Base-by-base conservation (phyloP, 2,888 invertebrate genomes). In the Meiosimyza platycephala region DNA sequence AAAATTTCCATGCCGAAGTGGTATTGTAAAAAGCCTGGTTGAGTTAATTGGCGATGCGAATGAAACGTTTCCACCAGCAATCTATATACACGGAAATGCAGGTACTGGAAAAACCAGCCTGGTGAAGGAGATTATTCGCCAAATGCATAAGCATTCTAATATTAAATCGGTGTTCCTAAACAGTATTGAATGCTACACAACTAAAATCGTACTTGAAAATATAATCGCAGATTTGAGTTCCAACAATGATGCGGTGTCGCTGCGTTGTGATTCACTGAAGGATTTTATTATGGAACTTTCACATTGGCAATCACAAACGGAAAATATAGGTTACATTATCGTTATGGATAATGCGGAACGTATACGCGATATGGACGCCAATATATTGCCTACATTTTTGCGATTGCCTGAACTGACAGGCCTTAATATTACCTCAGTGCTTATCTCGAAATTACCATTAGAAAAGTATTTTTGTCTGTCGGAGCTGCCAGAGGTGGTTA, bases 71-170 rank as follows among this genome's bases (percentile, higher is more conserved):
- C 92, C 93, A 22, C 88, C 91, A 78, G 90, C 91, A 77, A 87
- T 96, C 80, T 95, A 94, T 88, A 80, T 95, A 70, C 93, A 92
- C 84, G 96, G 96, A n/a, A 93, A 93, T 84, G 91, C 94, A 78
- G 93, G 94, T 12, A 94, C 94, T 28, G 96, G 96, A 47, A 97
- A 97, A 89, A 91, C 93, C n/a, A 85, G 92, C 18, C 90, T 95
- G 72, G 84, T 93, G 6, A 89, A 89, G 69, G 88, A 90, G 12
- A 86, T 94, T 13, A 85, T 96, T 5, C 82, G 88, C 54, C 83
- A 89, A 67, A 90, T 93, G 12, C 85, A 94, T n/a, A 82, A 88
- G 55, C 83, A 88, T 54, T 90, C 92, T 76, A 68, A 67, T 12
- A 91, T 92, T 48, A 76, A 78, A 22, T 67, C 73, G 6, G 83